phyloP scores from a whole-genome alignment of 2,888 invertebrate species.

The Drosophila quasianomalipes region DNA sequence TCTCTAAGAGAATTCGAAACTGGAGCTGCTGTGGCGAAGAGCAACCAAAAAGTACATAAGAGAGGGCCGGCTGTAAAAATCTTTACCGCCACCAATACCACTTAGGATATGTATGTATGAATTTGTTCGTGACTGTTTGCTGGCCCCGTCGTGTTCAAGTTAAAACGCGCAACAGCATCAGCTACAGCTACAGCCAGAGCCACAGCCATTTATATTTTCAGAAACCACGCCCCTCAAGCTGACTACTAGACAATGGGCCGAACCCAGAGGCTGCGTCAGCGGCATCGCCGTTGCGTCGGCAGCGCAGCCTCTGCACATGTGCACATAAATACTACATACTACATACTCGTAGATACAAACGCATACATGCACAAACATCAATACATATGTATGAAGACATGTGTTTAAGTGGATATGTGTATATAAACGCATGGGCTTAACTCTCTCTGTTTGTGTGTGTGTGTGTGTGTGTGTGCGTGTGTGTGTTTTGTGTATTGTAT shows the following conservation, averaged over 20 bases:
- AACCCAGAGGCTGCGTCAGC: constrained; percentile 78
- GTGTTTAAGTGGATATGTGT: constrained; percentile 13
- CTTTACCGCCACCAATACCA: constrained; percentile 65
- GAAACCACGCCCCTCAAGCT: constrained; percentile 84
- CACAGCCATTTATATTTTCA: constrained; percentile 83
- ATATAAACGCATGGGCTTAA: constrained; percentile 16
- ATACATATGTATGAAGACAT: constrained; percentile 18
- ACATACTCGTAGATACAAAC: constrained; percentile 14
- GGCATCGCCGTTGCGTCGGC: constrained; percentile 60
- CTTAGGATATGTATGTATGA: constrained; percentile 42
- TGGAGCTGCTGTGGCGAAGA: constrained; percentile 9
- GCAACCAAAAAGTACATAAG: constrained; percentile 19
- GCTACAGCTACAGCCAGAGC: constrained; percentile 53
- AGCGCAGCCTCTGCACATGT: constrained; percentile 66
- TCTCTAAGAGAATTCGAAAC: constrained; percentile 34
- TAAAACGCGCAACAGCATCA: constrained; percentile 56
- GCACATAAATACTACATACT: constrained; percentile 31
- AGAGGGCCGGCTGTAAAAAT: constrained; percentile 39
- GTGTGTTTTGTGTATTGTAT: constrained; percentile 23
- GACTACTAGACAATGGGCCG: constrained; percentile 80
- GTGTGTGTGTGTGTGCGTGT: constrained; percentile 18
- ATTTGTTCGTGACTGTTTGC: constrained; percentile 31
- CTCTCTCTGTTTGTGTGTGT: constrained; percentile 14
- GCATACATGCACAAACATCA: constrained; percentile 8
- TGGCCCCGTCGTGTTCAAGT: constrained; percentile 47